Evolutionary conservation across 1,140 invertebrate species (phyloP).

Genomic region (Drosophila trapezifrons): DNA sequence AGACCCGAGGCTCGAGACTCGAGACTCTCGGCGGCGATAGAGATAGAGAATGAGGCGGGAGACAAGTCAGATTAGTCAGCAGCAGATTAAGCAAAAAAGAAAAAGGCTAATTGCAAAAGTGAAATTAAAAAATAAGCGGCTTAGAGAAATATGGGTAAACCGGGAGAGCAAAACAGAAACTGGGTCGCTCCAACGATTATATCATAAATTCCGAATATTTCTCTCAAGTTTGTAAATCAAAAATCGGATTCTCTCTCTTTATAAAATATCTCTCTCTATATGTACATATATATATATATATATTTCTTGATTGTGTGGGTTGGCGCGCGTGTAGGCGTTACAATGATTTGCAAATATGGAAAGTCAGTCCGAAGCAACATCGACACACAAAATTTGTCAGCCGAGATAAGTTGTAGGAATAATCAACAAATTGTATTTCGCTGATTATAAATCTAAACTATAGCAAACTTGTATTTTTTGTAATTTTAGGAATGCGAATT

Average conservation of each 20-base stretch:
- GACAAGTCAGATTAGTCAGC: conserved; percentile 29
- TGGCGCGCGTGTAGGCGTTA: conserved; percentile 40
- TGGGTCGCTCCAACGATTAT: conserved; percentile 4
- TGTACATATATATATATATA: conserved; percentile 1
- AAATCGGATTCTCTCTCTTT: not conserved
- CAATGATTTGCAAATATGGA: conserved; percentile 61
- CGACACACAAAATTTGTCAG: conserved; percentile 16
- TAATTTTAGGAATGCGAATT: not conserved
- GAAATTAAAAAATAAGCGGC: conserved; percentile 20
- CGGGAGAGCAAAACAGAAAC: not conserved
- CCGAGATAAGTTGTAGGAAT: not conserved
- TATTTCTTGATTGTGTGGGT: not conserved
- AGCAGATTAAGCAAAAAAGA: not conserved
- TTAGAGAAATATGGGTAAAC: conserved; percentile 2
- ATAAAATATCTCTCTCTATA: not conserved
- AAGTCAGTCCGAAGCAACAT: conserved; percentile 11
- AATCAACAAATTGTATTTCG: conserved; percentile 19
- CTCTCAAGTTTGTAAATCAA: not conserved
- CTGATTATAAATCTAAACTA: conserved; percentile 21
- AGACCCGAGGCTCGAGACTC: not conserved
- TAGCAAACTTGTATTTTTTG: not conserved
- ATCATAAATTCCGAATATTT: conserved; percentile 14
- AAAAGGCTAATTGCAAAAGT: conserved; percentile 24
- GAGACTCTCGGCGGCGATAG: not conserved
- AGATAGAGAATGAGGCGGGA: conserved; percentile 2